A percentile compares a stretch with the other conserved stretches of the same genome.
phyloP scores from a whole-genome alignment of 2,113 vertebrate genomes.

The Macroglossus sobrinus region DNA sequence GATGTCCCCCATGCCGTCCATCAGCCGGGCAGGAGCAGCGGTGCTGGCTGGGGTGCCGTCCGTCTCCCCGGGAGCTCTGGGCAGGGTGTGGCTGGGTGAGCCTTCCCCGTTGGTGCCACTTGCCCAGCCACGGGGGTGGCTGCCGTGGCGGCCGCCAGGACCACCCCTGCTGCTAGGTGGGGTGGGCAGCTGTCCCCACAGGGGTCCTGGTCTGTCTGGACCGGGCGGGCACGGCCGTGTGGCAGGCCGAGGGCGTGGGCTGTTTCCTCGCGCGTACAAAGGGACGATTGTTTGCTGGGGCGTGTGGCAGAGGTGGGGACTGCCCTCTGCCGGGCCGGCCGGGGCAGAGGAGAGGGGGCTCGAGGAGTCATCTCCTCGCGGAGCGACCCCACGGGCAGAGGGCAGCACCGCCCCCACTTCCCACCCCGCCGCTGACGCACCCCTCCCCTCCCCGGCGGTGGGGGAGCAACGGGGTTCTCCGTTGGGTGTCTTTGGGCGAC shows the following conservation, averaged over 20 bases:
- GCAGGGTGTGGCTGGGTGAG: background rate
- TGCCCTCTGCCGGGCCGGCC: background rate
- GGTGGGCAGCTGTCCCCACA: too few species aligned
- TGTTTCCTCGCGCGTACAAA: accelerated
- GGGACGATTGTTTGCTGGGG: background rate
- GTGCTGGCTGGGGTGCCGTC: background rate
- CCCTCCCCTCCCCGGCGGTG: accelerated
- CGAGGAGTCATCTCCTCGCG: background rate
- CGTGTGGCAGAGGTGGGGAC: accelerated
- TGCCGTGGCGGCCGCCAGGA: background rate
- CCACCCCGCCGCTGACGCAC: too few species aligned
- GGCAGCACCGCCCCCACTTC: background rate
- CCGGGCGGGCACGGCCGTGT: accelerated
- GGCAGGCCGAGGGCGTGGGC: accelerated
- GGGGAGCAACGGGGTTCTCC: background rate
- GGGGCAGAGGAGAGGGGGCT: background rate
- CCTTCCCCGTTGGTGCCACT: background rate
- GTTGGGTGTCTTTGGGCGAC: background rate
- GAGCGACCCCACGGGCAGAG: background rate
- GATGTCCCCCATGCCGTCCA: accelerated
- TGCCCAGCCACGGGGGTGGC: background rate
- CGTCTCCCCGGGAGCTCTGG: background rate
- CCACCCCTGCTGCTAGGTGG: background rate
- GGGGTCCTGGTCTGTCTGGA: background rate
- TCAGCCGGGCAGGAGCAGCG: accelerated